Conservation (phyloP, 2,113 vertebrate genomes). For the Callocephalon fimbriatum region DNA sequence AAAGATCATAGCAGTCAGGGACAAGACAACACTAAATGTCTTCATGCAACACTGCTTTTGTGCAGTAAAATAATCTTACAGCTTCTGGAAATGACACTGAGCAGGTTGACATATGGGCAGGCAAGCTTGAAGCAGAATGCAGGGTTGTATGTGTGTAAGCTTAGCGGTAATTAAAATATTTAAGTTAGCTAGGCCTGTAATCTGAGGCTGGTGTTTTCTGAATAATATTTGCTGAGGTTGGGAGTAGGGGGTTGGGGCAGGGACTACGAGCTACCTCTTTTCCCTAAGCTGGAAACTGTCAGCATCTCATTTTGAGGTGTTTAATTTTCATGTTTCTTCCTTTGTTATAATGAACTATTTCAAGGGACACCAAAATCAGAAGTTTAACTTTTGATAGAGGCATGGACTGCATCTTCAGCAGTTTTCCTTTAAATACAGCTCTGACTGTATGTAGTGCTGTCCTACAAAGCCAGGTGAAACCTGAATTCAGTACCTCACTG, state of each 20-base stretch:
- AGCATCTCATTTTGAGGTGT: background rate
- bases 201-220: background rate
- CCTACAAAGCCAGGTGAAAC: background rate
- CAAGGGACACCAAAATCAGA: background rate
- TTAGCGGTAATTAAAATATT: background rate
- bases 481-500: background rate
- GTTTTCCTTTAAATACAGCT: background rate
- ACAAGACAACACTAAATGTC: background rate
- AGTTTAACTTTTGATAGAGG: background rate
- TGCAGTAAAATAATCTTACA: background rate
- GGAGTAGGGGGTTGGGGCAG: fast-evolving
- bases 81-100: background rate
- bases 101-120: background rate
- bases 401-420: background rate
- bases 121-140: background rate
- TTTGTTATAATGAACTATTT: background rate
- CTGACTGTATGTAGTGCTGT: background rate
- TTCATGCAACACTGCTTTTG: conserved; percentile 1
- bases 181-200: background rate
- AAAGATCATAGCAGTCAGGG: background rate
- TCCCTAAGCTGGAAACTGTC: background rate
- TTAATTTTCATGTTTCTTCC: background rate
- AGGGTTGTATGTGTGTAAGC: background rate
- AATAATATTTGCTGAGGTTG: background rate
- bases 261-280: background rate